Conservation (phyloP, 2,113 vertebrate genomes). For the Clinocottus analis region DNA sequence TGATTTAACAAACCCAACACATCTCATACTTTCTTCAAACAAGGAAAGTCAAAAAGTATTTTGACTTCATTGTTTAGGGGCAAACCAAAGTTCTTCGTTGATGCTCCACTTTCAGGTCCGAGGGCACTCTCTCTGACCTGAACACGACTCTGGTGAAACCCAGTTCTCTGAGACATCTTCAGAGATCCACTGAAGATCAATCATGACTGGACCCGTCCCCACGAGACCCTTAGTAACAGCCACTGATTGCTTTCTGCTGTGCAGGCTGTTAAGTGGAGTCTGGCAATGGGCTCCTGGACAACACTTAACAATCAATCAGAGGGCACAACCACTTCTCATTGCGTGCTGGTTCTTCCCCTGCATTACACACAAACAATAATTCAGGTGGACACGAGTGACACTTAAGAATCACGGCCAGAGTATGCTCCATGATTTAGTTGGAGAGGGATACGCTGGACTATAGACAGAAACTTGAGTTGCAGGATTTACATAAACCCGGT, state of each 20-base stretch:
- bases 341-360: slow-evolving; percentile 78
- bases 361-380: slow-evolving; percentile 83
- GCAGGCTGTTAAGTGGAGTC: slow-evolving; percentile 83
- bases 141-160: slow-evolving; percentile 65
- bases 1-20: slow-evolving; percentile 22
- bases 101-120: slow-evolving; percentile 53
- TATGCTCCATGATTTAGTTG: slow-evolving; percentile 62
- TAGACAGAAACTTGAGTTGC: slow-evolving; percentile 52
- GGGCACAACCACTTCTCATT: slow-evolving; percentile 78
- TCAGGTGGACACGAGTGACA: slow-evolving; percentile 84
- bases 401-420: slow-evolving; percentile 79
- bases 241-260: slow-evolving; percentile 86
- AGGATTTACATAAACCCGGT: slow-evolving; percentile 70
- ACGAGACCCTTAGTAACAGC: slow-evolving; percentile 83
- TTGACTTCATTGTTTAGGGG: slow-evolving; percentile 9
- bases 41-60: slow-evolving; percentile 20
- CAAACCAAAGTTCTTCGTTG: slow-evolving; percentile 52
- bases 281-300: slow-evolving; percentile 84
- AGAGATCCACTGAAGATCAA: slow-evolving; percentile 82
- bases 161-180: slow-evolving; percentile 76
- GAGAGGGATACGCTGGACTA: slow-evolving; percentile 55
- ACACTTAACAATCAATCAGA: slow-evolving; percentile 88
- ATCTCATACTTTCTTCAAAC: slow-evolving; percentile 34
- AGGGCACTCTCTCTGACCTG: slow-evolving; percentile 59
- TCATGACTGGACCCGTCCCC: slow-evolving; percentile 78